Conservation (phyloP, 2,797 vertebrate genomes). For the Poeciliopsis gracilis region DNA sequence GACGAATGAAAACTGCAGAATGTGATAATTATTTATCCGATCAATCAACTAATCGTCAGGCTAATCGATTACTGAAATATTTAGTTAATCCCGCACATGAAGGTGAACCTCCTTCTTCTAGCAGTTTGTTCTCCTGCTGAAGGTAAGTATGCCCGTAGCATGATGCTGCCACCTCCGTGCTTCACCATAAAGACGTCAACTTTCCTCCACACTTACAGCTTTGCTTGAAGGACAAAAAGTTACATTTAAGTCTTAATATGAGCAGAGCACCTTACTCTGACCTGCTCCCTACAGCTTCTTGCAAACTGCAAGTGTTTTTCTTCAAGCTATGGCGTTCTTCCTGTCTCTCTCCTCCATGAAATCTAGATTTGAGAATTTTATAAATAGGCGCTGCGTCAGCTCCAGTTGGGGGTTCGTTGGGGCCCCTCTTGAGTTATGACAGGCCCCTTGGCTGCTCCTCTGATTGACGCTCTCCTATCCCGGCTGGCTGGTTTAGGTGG, state of each 20-base stretch:
- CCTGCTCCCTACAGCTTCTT: background rate
- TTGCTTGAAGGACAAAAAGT: background rate
- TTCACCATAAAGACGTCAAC: background rate
- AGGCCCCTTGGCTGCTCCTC: background rate
- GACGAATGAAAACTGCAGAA: too few species aligned
- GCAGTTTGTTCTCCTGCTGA: background rate
- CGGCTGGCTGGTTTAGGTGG: background rate
- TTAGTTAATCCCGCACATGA: background rate
- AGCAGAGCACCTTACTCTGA: background rate
- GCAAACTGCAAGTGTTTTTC: background rate
- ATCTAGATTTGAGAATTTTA: background rate
- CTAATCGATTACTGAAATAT: too few species aligned
- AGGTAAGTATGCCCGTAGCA: background rate
- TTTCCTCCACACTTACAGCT: background rate
- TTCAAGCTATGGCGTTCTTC: background rate
- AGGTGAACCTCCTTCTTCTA: background rate
- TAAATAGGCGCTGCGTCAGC: background rate
- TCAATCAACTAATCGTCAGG: too few species aligned
- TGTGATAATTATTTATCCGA: too few species aligned
- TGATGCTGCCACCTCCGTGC: background rate
- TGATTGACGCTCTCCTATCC: background rate
- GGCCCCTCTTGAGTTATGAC: background rate
- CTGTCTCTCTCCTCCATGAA: background rate
- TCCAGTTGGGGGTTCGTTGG: background rate
- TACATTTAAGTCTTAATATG: background rate